Evolutionary conservation across 2,113 vertebrate genomes (phyloP), one percentile per base, ranked within the genome.

Genomic region (Illadopsis cleaveri): DNA sequence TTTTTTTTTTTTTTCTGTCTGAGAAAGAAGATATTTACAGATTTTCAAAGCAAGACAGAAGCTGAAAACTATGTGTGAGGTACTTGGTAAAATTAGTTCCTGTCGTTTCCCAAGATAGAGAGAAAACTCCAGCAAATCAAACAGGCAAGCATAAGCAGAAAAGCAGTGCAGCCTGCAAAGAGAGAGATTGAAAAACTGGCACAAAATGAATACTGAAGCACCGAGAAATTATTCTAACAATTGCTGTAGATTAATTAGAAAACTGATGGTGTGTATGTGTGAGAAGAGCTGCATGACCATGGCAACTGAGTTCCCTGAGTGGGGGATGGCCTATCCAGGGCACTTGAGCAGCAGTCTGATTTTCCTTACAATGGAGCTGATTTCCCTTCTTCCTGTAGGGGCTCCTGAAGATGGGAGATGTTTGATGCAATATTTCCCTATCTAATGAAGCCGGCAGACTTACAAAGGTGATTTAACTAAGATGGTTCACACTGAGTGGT

Each of bases 31-130:
- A 64, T 37, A 54, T 61, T 33, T 61, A 35, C 38, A 84, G 69
- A 47, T 82, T 89, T 88, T 30, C 9, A 92, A 93, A 85, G 56
- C 35, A 71, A 77, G 28, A 56, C 12, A 92, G 82, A 71, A 90
- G 44, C 47, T 75, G 60, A 38, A 87, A 54, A 62, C 28, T 48
- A 19, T 17, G 64, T 89, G 61, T 89, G 76, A 89, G 48, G 42
- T 42, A 35, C 68, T 68, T 28, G 9, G 4, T 44, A 76, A 72
- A 94, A 54, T 89, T 57, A 84, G 54, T 73, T 47, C 33, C 66
- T 81, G 69, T 54, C 68, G 12, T 87, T 95, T 89, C 75, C 66
- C n/a, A 37, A 44, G 35, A 38, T 50, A 62, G 51, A 76, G 77
- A 61, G 82, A 94, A 93, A 95, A 42, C 16, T 50, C 21, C 27